Base-by-base conservation (phyloP, 2,113 vertebrate species). In the Phainopepla nitens region DNA sequence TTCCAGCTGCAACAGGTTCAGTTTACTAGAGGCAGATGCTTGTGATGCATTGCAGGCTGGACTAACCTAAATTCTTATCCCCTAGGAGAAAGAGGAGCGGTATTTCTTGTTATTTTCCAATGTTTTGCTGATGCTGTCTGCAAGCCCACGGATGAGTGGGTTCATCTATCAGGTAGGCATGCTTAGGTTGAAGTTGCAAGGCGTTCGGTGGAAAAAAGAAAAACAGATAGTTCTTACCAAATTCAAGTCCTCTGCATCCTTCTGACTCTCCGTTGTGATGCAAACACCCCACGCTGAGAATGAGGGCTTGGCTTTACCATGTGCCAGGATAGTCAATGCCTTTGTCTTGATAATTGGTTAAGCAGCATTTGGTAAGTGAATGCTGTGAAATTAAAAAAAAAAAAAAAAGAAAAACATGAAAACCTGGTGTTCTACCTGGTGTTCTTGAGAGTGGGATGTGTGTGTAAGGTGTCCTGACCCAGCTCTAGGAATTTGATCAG, bases 71-170 rank as follows among this genome's bases (percentile, higher is more conserved):
- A 27, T 70, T 72, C 44, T 23, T 73, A 13, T 79, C 25, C 68
- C 62, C 10, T 94, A 99, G 99, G 99, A 99, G 70, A 99, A 99
- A 97, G 99, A 99, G 42, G 99, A 99, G 93, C 97, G 99, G 2
- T 99, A 99, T 97, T 97, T 99, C 78, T 98, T 99, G 98, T 96
- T 99, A 87, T 99, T 99, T 97, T 98, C 99, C 33, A 98, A 96
- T 13, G 82, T 98, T 94, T 90, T 99, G 82, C 97, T 99, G 81
- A 99, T 99, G 98, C 97, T 99, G 39, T 99, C 99, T 41, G 99
- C 99, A 86, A 99, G 99, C 97, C 98, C 99, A 76, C 98, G 99
- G 68, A 99, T 99, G 99, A 99, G 99, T 92, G 99, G 99, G 90
- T 99, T 99, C 87, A 99, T 99, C 93, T 99, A 99, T 97, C 99